Conservation (phyloP, 2,113 vertebrate species). For the Archilochus colubris region DNA sequence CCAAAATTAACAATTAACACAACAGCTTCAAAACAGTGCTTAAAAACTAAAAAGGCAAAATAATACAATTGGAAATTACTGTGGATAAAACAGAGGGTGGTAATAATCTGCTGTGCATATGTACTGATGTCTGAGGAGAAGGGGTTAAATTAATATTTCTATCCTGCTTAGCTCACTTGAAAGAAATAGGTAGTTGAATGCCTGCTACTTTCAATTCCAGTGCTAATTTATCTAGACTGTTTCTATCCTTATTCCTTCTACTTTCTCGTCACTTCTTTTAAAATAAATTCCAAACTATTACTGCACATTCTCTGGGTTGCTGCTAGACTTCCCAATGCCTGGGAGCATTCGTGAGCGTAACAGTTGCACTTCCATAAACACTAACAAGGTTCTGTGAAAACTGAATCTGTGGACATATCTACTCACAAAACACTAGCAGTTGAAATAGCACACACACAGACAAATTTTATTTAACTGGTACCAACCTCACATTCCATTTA, state of each 20-base stretch:
- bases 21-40: constrained; percentile 47
- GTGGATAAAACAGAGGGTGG: not conserved
- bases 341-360: not conserved
- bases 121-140: not conserved
- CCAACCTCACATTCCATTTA: not conserved
- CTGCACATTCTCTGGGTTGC: not conserved
- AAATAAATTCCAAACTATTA: not conserved
- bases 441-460: accelerated
- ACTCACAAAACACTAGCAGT: not conserved
- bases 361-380: not conserved
- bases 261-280: not conserved
- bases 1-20: constrained; percentile 57
- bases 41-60: not conserved
- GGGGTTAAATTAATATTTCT: not conserved
- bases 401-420: not conserved
- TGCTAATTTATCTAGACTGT: not conserved
- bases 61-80: not conserved
- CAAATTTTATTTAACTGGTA: not conserved
- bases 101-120: not conserved
- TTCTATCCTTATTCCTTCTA: not conserved
- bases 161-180: not conserved
- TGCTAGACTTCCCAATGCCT: not conserved
- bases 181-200: not conserved
- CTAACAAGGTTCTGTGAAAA: not conserved
- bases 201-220: not conserved